Conservation (phyloP, 2,797 vertebrate genomes). For the Dipus sagitta region DNA sequence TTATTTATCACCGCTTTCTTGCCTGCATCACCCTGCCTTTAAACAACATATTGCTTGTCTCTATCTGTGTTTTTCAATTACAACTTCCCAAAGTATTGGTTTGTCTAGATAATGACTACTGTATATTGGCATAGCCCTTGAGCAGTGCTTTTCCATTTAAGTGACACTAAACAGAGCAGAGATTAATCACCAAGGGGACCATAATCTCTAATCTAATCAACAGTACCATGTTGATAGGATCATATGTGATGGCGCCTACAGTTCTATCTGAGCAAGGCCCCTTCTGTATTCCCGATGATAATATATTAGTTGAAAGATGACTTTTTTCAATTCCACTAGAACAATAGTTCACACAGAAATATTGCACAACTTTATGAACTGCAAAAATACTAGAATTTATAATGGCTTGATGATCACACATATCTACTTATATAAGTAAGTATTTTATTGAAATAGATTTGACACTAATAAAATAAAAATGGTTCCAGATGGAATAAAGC, state of each 20-base stretch:
- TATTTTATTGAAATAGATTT: slow-evolving; percentile 22
- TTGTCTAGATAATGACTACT: neutral
- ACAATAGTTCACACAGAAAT: neutral
- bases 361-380: neutral
- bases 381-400: neutral
- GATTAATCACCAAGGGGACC: neutral
- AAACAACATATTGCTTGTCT: neutral
- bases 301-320: neutral
- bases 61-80: neutral
- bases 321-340: neutral
- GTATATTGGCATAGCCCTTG: neutral
- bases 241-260: neutral
- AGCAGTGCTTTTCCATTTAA: neutral
- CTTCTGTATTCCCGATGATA: neutral
- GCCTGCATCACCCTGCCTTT: neutral
- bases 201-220: neutral
- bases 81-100: neutral
- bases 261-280: neutral
- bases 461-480: neutral
- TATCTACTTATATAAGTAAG: neutral
- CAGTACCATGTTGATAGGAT: neutral
- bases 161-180: neutral
- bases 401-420: neutral
- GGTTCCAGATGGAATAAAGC: neutral
- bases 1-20: neutral